A percentile compares a stretch with the other conserved stretches of the same genome.
Conservation (phyloP, 2,888 invertebrate species). For the Trichogramma dendrolimi region DNA sequence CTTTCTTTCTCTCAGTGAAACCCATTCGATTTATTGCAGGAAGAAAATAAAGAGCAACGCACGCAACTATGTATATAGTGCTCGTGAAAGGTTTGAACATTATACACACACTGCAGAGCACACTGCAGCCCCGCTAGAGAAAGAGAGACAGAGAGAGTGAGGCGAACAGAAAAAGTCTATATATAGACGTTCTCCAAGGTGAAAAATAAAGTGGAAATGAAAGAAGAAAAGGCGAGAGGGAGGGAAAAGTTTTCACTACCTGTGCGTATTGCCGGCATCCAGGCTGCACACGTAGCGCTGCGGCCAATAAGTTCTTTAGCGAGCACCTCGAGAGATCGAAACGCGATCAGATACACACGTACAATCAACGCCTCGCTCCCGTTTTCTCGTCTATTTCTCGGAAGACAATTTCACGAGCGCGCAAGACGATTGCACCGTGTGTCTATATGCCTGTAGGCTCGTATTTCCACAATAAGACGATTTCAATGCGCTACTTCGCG, state of each 20-base stretch:
- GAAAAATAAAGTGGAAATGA: constrained; percentile 22
- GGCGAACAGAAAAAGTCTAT: too few species aligned
- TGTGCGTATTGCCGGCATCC: too few species aligned
- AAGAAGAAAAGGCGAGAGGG: constrained; percentile 16
- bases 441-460: too few species aligned
- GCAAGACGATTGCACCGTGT: too few species aligned
- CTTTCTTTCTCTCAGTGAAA: not conserved
- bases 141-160: constrained; percentile 14
- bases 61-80: too few species aligned
- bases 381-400: not conserved
- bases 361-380: too few species aligned
- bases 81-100: too few species aligned
- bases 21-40: constrained; percentile 22
- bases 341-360: too few species aligned
- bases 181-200: constrained; percentile 19
- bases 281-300: not conserved
- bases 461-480: too few species aligned
- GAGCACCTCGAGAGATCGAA: constrained; percentile 4
- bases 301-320: constrained; percentile 31
- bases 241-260: constrained; percentile 19
- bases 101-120: not conserved
- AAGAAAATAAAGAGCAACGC: constrained; percentile 20
- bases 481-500: too few species aligned
- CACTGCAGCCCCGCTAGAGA: not conserved
- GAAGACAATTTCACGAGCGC: too few species aligned